Base-by-base conservation (phyloP, 1,140 invertebrate genomes). In the Leptinotarsa undecemlineata region DNA sequence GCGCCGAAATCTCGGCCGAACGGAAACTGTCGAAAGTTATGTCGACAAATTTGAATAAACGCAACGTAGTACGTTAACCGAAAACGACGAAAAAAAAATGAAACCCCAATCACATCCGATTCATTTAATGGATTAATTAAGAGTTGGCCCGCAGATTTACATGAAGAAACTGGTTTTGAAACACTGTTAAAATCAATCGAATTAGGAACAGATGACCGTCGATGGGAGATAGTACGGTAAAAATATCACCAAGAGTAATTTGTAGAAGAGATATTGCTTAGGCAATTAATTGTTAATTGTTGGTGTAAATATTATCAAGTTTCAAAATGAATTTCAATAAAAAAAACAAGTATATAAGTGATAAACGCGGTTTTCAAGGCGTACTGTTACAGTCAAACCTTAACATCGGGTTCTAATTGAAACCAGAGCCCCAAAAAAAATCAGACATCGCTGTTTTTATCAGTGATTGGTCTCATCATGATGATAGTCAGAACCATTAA, bases 41-140 rank as follows among this genome's bases (percentile, higher is more conserved):
- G 42, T 57, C 42, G 66, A 68, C 66, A 68, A 68, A 68, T 47
- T 68, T 42, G 42, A 68, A 68, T 68, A 42, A 19, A 68, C 23
- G 42, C 33, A 42, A 47, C n/a, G 4, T 48, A 42, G 66, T 19
- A 26, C 66, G 66, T 68, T 68, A 68, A 68, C 4, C 15, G 66
- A 68, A 33, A 15, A 42, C 19, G 66, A 19, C 3, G 42, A 68
- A 14, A 68, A 68, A 68, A 68, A 68, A 68, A 60, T 26, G 2
- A 71, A 71, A 71, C 69, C 51, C 61, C 69, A 71, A 71, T 71
- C 69, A 71, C 69, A 71, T 71, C 57, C 69, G 69, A 71, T 71
- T 71, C 60, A 61, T 26, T 26, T 61, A 71, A 71, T 71, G 48
- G 21, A 26, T 51, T 71, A 71, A 71, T 71, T 62, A 71, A 71